Conservation (phyloP, 2,888 invertebrate genomes). For the Panopea generosa region DNA sequence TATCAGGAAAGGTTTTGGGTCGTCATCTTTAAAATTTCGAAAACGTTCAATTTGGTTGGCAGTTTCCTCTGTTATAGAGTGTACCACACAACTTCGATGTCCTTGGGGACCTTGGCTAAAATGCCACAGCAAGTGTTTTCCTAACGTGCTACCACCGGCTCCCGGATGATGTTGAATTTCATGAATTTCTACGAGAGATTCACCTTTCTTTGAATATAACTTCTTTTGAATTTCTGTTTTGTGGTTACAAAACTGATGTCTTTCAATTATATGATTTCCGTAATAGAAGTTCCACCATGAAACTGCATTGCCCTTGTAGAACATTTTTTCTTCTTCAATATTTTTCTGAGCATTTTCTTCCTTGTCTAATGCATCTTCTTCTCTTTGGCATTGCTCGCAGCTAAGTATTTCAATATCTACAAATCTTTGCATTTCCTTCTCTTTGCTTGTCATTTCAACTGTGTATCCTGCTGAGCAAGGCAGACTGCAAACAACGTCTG, state of each 20-base stretch:
- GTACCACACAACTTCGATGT: conserved; percentile 39
- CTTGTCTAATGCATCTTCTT: conserved; percentile 22
- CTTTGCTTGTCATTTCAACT: conserved; percentile 32
- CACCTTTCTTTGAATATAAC: background rate
- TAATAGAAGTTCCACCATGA: conserved; percentile 46
- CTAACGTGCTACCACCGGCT: conserved; percentile 42
- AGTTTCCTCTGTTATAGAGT: conserved; percentile 31
- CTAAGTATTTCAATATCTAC: conserved; percentile 68
- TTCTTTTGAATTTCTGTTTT: background rate
- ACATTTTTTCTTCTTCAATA: conserved; percentile 14
- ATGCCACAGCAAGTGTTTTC: conserved; percentile 32
- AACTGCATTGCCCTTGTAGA: conserved; percentile 34
- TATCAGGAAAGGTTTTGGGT: conserved; percentile 24
- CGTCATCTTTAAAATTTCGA: conserved; percentile 20
- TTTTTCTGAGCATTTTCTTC: conserved; percentile 11
- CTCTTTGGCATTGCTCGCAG: conserved; percentile 18
- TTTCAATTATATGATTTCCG: conserved; percentile 15
- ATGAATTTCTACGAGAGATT: conserved; percentile 15
- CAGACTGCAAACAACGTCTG: conserved; percentile 33
- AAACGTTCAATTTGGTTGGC: conserved; percentile 39
- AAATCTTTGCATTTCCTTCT: background rate
- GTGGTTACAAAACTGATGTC: conserved; percentile 16
- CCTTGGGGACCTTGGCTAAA: conserved; percentile 20
- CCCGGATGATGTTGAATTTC: conserved; percentile 42
- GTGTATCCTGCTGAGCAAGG: conserved; percentile 14